phyloP scores from a whole-genome alignment of 2,113 vertebrate species.

The Phaethornis superciliosus region DNA sequence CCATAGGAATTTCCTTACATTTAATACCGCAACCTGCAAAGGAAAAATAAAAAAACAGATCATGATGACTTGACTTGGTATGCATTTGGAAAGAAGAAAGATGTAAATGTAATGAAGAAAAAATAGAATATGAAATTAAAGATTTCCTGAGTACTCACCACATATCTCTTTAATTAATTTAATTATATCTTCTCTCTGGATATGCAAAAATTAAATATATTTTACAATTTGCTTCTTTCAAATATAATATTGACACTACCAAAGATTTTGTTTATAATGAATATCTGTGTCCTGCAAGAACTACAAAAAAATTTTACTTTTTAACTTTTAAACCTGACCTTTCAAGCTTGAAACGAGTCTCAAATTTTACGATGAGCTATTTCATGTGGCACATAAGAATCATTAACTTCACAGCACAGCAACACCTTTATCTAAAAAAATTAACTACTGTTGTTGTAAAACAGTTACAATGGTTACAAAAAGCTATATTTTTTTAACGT shows the following conservation, averaged over 20 bases:
- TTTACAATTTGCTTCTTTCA: background rate
- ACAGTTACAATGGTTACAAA: no score
- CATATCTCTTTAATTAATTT: constrained; percentile 92
- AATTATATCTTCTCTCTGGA: constrained; percentile 89
- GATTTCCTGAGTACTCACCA: constrained; percentile 76
- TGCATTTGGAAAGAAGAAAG: background rate
- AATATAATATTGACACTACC: background rate
- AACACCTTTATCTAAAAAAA: background rate
- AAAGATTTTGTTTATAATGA: background rate
- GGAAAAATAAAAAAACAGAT: background rate
- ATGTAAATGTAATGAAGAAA: background rate
- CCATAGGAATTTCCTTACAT: constrained; percentile 94
- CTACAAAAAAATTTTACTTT: background rate
- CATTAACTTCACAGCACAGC: background rate
- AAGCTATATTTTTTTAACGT: background rate
- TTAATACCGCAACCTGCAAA: constrained; percentile 87
- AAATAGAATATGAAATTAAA: background rate
- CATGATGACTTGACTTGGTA: background rate
- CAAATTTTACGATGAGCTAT: background rate
- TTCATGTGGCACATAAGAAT: background rate
- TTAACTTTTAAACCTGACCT: background rate
- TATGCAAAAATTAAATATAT: constrained; percentile 28
- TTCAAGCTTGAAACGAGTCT: background rate
- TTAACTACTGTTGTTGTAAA: background rate
- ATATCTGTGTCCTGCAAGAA: background rate